phyloP scores from a whole-genome alignment of 1,140 invertebrate genomes.

The Sarcophaga bullata region DNA sequence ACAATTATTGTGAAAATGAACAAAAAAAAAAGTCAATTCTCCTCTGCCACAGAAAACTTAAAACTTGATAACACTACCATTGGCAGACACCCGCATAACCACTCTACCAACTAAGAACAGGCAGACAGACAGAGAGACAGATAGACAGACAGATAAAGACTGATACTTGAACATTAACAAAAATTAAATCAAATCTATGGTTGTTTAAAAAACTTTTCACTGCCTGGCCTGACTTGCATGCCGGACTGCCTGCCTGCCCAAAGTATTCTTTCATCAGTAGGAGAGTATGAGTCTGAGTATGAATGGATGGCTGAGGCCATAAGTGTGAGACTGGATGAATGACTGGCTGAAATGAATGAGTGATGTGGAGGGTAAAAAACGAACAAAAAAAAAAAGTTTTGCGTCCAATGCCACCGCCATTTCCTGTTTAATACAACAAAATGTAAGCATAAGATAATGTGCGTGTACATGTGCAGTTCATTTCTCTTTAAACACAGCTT shows the following conservation, averaged over 20 bases:
- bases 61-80: not conserved
- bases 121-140: not conserved
- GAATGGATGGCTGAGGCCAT: not conserved
- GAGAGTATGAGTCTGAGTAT: too few relatives aligned
- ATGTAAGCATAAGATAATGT: not conserved
- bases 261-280: too few relatives aligned
- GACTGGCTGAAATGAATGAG: constrained; percentile 19
- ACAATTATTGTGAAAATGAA: constrained; percentile 4
- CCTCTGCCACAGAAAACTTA: not conserved
- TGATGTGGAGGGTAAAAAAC: not conserved
- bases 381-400: too few relatives aligned
- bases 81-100: not conserved
- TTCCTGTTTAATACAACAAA: too few relatives aligned
- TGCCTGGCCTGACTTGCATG: not conserved
- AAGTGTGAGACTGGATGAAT: not conserved
- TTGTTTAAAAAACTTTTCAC: not conserved
- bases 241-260: too few relatives aligned
- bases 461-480: not conserved
- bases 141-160: too few relatives aligned
- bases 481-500: constrained; percentile 3
- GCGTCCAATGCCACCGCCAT: too few relatives aligned
- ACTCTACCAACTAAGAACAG: not conserved
- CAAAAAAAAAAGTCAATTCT: not conserved
- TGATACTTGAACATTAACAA: not conserved
- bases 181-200: not conserved